phyloP scores from a whole-genome alignment of 2,888 invertebrate species.

The Charanyca ferruginea region DNA sequence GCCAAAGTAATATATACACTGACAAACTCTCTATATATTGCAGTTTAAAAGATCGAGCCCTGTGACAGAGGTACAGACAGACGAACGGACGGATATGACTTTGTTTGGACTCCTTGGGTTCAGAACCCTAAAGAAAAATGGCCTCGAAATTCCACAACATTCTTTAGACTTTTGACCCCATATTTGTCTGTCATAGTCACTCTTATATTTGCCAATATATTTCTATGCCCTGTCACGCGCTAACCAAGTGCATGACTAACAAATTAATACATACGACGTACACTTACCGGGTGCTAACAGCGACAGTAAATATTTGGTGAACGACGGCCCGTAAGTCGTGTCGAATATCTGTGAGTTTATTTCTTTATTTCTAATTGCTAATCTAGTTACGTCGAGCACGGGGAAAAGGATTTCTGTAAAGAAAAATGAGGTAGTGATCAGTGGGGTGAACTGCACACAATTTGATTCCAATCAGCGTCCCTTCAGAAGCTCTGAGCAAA shows the following conservation, averaged over 20 bases:
- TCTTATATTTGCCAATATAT: background rate
- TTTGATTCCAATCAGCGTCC: too few relatives aligned
- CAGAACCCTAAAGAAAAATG: too few relatives aligned
- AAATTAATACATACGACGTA: slow-evolving; percentile 15
- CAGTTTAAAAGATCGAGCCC: too few relatives aligned
- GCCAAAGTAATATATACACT: too few relatives aligned
- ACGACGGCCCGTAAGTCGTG: slow-evolving; percentile 80
- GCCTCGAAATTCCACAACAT: background rate
- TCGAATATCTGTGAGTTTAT: slow-evolving; percentile 89
- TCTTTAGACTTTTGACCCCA: background rate
- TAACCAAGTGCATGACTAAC: slow-evolving; percentile 2
- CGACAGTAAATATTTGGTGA: slow-evolving; percentile 81
- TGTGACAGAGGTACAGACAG: too few relatives aligned
- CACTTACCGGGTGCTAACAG: slow-evolving; percentile 81
- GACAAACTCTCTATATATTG: too few relatives aligned
- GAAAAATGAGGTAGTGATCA: slow-evolving; percentile 17
- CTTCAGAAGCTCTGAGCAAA: too few relatives aligned
- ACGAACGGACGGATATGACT: too few relatives aligned
- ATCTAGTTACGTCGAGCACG: slow-evolving; percentile 96
- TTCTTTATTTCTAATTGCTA: slow-evolving; percentile 94
- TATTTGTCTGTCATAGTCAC: background rate
- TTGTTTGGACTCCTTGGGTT: too few relatives aligned
- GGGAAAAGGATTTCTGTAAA: slow-evolving; percentile 95
- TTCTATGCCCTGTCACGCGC: background rate
- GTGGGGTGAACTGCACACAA: too few relatives aligned